Conservation (phyloP, 1,140 invertebrate genomes). For the Lucilia sericata region DNA sequence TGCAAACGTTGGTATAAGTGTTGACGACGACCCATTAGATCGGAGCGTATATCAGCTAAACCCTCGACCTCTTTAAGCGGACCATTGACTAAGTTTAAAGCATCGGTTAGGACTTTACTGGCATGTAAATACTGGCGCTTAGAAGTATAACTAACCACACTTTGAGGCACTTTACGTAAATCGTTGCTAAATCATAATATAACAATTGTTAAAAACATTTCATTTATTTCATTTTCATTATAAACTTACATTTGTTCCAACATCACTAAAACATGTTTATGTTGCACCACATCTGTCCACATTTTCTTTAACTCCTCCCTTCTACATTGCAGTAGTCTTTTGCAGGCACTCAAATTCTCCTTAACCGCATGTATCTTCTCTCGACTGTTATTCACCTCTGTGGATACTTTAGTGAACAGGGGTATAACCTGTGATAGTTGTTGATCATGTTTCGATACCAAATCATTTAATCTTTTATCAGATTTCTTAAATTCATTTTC, state of each 20-base stretch:
- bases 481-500: slow-evolving; percentile 94
- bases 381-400: slow-evolving; percentile 72
- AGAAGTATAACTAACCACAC: slow-evolving; percentile 76
- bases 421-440: slow-evolving; percentile 84
- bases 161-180: slow-evolving; percentile 81
- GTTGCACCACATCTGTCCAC: slow-evolving; percentile 93
- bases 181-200: slow-evolving; percentile 75
- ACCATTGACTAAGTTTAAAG: slow-evolving; percentile 77
- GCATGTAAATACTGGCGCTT: slow-evolving; percentile 88
- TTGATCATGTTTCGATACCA: slow-evolving; percentile 88
- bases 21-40: slow-evolving; percentile 80
- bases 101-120: slow-evolving; percentile 82
- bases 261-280: slow-evolving; percentile 89
- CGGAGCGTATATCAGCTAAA: slow-evolving; percentile 79
- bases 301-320: slow-evolving; percentile 93
- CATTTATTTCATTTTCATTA: too few species aligned
- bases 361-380: slow-evolving; percentile 87
- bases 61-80: slow-evolving; percentile 84
- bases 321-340: slow-evolving; percentile 88
- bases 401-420: slow-evolving; percentile 66
- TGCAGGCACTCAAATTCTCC: slow-evolving; percentile 90
- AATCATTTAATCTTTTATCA: slow-evolving; percentile 87
- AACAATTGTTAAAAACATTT: neutral
- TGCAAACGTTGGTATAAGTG: slow-evolving; percentile 78
- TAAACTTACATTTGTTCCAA: slow-evolving; percentile 86